Conservation (phyloP, 37 sponge, comb jelly and placozoan species). For the Spongilla lacustris region DNA sequence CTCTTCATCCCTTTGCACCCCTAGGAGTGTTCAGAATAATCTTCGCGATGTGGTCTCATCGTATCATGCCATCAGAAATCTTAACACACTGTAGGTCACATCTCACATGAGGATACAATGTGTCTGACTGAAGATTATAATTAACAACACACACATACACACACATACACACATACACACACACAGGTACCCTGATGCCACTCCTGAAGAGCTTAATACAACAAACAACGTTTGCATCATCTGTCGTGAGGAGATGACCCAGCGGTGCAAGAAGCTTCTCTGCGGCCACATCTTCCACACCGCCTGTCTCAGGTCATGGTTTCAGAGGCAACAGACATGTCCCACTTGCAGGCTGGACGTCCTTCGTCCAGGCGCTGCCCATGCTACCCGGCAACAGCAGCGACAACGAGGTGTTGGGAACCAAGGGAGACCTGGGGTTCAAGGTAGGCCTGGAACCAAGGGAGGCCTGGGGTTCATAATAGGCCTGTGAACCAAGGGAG, state of each 20-base stretch:
- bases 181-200: slow-evolving; percentile 87
- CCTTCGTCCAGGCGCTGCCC: slow-evolving; percentile 14
- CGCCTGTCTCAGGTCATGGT: slow-evolving; percentile 94
- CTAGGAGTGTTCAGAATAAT: slow-evolving; percentile 87
- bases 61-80: slow-evolving; percentile 87
- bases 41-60: slow-evolving; percentile 84
- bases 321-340: slow-evolving; percentile 97
- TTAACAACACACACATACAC: slow-evolving; percentile 6
- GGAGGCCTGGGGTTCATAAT: no score
- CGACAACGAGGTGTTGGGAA: slow-evolving; percentile 8
- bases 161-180: background rate
- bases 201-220: slow-evolving; percentile 83
- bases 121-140: no score
- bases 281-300: slow-evolving; percentile 98
- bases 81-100: slow-evolving; percentile 80
- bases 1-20: background rate
- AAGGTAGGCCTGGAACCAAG: no score
- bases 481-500: no score
- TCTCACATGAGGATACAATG: no score
- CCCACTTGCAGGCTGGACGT: slow-evolving; percentile 94
- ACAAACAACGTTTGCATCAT: slow-evolving; percentile 90
- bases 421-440: background rate
- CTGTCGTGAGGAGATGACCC: slow-evolving; percentile 93
- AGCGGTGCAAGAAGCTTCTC: slow-evolving; percentile 90
- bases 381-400: background rate